Base-by-base conservation (phyloP, 2,113 vertebrate genomes). In the Nothobranchius furzeri region DNA sequence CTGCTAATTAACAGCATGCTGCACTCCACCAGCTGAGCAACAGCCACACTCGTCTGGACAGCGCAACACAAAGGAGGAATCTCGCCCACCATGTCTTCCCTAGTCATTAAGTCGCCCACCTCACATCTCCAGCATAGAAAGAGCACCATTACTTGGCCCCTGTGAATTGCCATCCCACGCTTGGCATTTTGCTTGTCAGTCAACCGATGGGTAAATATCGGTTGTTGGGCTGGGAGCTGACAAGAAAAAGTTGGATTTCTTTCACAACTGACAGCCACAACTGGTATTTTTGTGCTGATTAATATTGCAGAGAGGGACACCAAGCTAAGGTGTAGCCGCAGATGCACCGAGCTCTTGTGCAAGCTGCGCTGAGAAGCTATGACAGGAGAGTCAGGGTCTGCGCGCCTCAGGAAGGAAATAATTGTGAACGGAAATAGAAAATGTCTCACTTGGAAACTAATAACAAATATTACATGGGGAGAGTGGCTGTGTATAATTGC, bases 71-170 rank as follows among this genome's bases (percentile, higher is more conserved):
- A 90, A 79, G 61, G 79, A 80, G 60, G 59, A 60, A 58, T 78
- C 70, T 77, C 75, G 58, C 74, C 82, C 81, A 81, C 73, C 53
- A 53, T 37, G 49, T 77, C 82, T 79, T 74, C 71, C 68, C 79
- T 84, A 67, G 76, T 89, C 85, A 87, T 88, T 91, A 85, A 83
- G 85, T 88, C 84, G 78, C 90, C 88, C 84, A 87, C 87, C 83
- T 90, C 70, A 60, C 82, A 80, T 85, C 82, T 82, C 75, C 64
- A 37, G 56, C 76, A 66, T 24, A 53, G 75, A 85, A 73, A 70
- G 66, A 76, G 68, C 76, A 71, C 76, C 67, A 81, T 85, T 86
- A 82, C 82, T 73, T 79, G 75, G 81, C 75, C 84, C 78, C 55
- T 79, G 52, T 83, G 81, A 88, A 78, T 87, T 79, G 82, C 60